phyloP scores from a whole-genome alignment of 23 tunicate species.

The Ciona savignyi region DNA sequence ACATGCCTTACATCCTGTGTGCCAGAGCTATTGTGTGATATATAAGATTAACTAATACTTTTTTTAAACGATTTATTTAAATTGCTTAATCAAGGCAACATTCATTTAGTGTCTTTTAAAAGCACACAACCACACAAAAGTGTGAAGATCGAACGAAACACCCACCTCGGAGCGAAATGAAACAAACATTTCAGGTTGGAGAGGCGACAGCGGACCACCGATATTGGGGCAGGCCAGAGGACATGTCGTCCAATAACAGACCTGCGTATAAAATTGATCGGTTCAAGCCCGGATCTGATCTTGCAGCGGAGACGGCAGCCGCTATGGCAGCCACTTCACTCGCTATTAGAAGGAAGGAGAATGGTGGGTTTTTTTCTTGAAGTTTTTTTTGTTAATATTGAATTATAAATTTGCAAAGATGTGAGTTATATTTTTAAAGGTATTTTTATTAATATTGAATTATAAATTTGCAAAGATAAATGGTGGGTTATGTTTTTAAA shows the following conservation, averaged over 20 bases:
- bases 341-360: constrained; percentile 27
- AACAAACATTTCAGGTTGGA: constrained; percentile 75
- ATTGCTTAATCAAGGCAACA: too few species aligned
- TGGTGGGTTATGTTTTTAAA: not conserved
- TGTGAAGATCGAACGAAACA: too few species aligned
- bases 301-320: constrained; percentile 84
- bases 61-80: too few species aligned
- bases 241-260: constrained; percentile 21
- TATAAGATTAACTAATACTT: too few species aligned
- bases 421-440: too few species aligned
- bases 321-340: constrained; percentile 82
- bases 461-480: not conserved
- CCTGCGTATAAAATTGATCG: constrained; percentile 65
- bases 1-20: too few species aligned
- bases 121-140: too few species aligned
- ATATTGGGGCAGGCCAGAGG: constrained; percentile 87
- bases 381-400: too few species aligned
- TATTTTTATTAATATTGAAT: too few species aligned
- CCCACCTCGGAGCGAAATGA: too few species aligned
- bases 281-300: constrained; percentile 76
- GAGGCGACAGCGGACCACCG: constrained; percentile 58
- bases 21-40: too few species aligned
- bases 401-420: too few species aligned
- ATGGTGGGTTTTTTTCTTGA: constrained; percentile 20
- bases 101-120: not conserved